Evolutionary conservation across 1,140 invertebrate species (phyloP), one percentile per base, ranked within the genome.

Genomic region (Zeugodacus cucurbitae): DNA sequence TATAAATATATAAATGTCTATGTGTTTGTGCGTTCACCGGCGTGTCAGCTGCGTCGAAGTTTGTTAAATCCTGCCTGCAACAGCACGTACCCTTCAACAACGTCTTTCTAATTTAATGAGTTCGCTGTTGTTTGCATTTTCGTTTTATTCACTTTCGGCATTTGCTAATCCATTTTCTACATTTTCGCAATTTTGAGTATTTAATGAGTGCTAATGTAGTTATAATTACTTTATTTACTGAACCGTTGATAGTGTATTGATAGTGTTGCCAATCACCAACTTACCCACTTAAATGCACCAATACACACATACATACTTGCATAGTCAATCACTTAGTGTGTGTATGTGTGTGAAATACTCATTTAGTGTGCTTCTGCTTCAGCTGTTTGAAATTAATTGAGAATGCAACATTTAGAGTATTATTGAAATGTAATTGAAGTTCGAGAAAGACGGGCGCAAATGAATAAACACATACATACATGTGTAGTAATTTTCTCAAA

Each of bases 201-300:
- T 74, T 74, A 74, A 74, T 74, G 70, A 74, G 70, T 44, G 70
- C 37, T 74, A 74, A 74, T 74, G 37, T 41, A 22, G 70, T 74
- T 74, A 74, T 74, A 74, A 74, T 74, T 74, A 74, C 70, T 74
- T 74, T 74, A 74, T 74, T 74, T 74, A 74, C 70, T 41, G 34
- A 74, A 74, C 20, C 34, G 70, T 41, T 74, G 70, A 41, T 74
- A 41, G 70, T 74, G n/a, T 41, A 74, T 74, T 74, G 70, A 74
- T 74, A 74, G 37, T 37, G 70, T 41, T 74, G 70, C 70, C 70
- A 74, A 41, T 41, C 70, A 44, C 70, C 34, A 34, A 74, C 70
- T n/a, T 22, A 41, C 11, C 34, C 32, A 74, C 37, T 74, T 74
- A n/a, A 34, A 74, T 26, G n/a, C 70, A 74, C 37, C 7, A 29